Evolutionary conservation across 2,113 vertebrate genomes (phyloP), one percentile per base, ranked within the genome.

Genomic region (Marcusenius ussheri): DNA sequence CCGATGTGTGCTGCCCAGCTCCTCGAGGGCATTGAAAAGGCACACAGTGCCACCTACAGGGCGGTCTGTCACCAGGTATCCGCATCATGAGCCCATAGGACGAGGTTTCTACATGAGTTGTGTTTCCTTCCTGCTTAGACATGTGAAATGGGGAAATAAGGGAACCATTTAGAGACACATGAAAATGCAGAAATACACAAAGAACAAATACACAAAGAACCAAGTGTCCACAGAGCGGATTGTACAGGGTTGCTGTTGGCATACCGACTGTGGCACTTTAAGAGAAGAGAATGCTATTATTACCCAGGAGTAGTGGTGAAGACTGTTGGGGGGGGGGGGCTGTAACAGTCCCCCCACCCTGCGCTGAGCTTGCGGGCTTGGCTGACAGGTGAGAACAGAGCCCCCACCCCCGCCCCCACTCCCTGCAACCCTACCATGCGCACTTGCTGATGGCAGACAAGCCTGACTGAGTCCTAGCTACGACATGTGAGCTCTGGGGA

Each of bases 401-500:
- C 93, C 92, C 91, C 94, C 92, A 90, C 53, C 92, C 93, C 94
- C 92, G 91, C 53, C 92, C 93, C 92, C 93, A 91, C 91, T 62
- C 39, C 92, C 91, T 92, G 93, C 39, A 93, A 91, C 87, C 89
- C 42, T 27, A 89, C 88, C 88, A 90, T 91, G 91, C 92, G 93
- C 94, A 93, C 92, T 62, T 92, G 93, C 93, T 84, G 91, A 93
- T 91, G 93, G 91, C 95, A 93, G 96, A 96, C 95, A 97, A 94
- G 97, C 96, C 96, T 96, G 92, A 96, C 94, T 97, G 97, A 97
- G 94, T 97, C 95, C 96, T 97, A 97, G 96, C 96, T 97, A 96
- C 93, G 94, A 93, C 94, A 92, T 91, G 91, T 90, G 93, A 94
- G 93, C 93, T 91, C 91, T 92, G 50, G 83, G 93, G 96, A 95